Base-by-base conservation (phyloP, 2,888 invertebrate species). In the Campoletis raptor region DNA sequence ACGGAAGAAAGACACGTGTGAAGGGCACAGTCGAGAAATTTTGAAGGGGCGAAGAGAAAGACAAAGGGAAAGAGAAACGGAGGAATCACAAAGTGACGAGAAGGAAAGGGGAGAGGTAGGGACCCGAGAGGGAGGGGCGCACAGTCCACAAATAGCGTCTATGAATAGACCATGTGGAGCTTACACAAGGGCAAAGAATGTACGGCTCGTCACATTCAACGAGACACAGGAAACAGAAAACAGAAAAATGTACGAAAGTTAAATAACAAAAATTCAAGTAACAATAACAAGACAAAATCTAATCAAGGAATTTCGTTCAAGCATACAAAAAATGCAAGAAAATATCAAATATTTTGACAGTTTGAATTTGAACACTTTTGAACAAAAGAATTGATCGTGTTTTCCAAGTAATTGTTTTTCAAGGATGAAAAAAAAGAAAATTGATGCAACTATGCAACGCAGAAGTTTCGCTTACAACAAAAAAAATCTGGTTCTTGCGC, bases 141-240 rank as follows among this genome's bases (percentile, higher is more conserved):
- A 80, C 76, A 57, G 77, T 72, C 70, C 54, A 81, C 77, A 73
- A 83, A 83, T 83, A 83, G 81, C 72, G n/a, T 83, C 86, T 86
- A 86, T 86, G 72, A 81, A 83, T 86, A 86, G 83, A 83, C 70
- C 66, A 42, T 77, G 85, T 74, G 74, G 64, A 80, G 79, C 52
- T 70, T 66, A 52, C 82, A 64, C 79, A 80, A 83, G 85, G 82
- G 57, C 82, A 64, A 40, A 74, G 42, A 76, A 57, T 40, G 48
- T 73, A 24, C 54, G 40, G 36, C 54, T 54, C 45, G 66, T 64
- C 45, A 76, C 67, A 37, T 69, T 76, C 64, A 48, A 15, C 54
- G 52, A 18, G 61, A 21, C 15, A 57, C 57, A 57, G 37, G 24
- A 7, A 54, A 57, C 1, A n/a, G 54, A 54, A 12, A 73, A 37